A percentile compares a stretch with the other conserved stretches of the same genome.
Evolutionary conservation across 2,797 vertebrate species (phyloP).

Genomic region (Furcifer pardalis): DNA sequence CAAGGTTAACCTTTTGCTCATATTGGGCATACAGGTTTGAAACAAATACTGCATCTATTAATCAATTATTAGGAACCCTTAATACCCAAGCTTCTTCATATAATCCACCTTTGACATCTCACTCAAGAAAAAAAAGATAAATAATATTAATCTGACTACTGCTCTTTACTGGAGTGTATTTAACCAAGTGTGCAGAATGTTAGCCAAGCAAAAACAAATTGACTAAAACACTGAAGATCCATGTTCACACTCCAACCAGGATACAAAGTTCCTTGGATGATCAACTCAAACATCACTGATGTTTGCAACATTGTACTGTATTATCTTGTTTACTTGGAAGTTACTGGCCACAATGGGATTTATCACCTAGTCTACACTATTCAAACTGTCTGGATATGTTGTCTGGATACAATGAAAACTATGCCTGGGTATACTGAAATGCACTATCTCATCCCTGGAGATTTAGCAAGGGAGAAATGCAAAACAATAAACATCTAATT

Average conservation of each 20-base stretch:
- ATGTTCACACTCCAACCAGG: neutral
- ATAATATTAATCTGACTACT: neutral
- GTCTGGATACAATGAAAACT: neutral
- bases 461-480: neutral
- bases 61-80: neutral
- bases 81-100: neutral
- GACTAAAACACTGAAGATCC: neutral
- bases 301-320: neutral
- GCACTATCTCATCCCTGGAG: neutral
- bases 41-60: neutral
- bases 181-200: neutral
- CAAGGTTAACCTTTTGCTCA: neutral
- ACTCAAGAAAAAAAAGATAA: neutral
- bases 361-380: neutral
- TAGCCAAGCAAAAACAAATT: neutral
- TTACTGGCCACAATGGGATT: neutral
- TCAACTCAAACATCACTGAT: neutral
- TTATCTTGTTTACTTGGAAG: neutral
- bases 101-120: neutral
- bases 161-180: neutral
- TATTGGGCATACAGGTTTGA: neutral
- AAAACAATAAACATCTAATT: neutral
- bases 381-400: neutral
- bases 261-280: neutral
- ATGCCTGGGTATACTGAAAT: neutral